phyloP scores from a whole-genome alignment of 1,140 invertebrate species.

The Drosophila miranda region DNA sequence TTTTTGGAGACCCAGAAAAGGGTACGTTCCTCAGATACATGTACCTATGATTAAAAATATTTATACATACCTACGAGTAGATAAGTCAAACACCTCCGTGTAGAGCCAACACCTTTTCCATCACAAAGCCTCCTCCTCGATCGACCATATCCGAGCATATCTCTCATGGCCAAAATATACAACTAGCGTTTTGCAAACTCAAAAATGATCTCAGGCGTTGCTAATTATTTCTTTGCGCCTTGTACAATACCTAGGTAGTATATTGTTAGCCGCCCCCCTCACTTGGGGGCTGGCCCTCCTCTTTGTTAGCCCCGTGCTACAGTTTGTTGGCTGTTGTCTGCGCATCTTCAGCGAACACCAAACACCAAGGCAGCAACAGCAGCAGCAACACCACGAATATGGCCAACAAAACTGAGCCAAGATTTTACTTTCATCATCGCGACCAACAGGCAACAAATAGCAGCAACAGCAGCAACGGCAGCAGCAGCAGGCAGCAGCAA shows the following conservation, averaged over 20 bases:
- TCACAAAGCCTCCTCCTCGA: constrained; percentile 28
- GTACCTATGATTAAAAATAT: too few species aligned
- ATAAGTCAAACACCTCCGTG: constrained; percentile 29
- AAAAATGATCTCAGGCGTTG: constrained; percentile 73
- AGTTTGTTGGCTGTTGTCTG: constrained; percentile 49
- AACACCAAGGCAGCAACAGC: neutral
- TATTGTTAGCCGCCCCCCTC: constrained; percentile 31
- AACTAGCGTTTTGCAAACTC: constrained; percentile 51
- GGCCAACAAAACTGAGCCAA: constrained; percentile 55
- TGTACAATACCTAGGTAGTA: constrained; percentile 10
- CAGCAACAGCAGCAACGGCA: too few species aligned
- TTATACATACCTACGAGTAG: neutral
- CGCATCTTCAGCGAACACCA: constrained; percentile 44
- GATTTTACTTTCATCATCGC: constrained; percentile 75
- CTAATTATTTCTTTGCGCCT: constrained; percentile 69
- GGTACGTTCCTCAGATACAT: constrained; percentile 28
- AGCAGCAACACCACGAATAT: constrained; percentile 22
- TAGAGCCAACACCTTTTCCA: constrained; percentile 4
- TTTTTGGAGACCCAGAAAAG: constrained; percentile 11
- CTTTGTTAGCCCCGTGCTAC: constrained; percentile 21
- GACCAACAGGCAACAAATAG: constrained; percentile 1
- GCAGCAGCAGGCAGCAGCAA: constrained; percentile 26
- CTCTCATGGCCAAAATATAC: constrained; percentile 38
- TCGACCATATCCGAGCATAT: neutral
- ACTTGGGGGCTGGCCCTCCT: constrained; percentile 1